phyloP scores from a whole-genome alignment of 1,140 invertebrate genomes.

The Drosophila carrolli region DNA sequence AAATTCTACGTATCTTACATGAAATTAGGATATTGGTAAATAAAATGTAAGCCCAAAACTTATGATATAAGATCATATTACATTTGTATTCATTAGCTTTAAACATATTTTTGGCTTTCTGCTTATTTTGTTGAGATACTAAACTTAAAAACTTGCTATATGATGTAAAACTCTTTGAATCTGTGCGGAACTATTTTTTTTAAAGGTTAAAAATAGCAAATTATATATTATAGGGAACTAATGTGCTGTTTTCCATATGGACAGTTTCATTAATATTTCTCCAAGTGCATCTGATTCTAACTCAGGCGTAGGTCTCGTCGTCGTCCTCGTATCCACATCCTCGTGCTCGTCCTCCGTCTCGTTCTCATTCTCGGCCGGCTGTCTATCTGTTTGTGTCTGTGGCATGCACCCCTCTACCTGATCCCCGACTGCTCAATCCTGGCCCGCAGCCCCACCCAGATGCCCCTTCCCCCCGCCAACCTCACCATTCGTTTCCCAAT shows the following conservation, averaged over 20 bases:
- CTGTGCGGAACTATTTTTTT: too few species aligned
- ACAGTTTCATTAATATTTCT: background rate
- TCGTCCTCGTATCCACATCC: conserved; percentile 4
- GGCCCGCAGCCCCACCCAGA: background rate
- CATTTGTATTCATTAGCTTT: too few species aligned
- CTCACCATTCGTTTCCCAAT: conserved; percentile 50
- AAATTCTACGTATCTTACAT: too few species aligned
- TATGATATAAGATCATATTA: too few species aligned
- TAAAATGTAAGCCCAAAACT: too few species aligned
- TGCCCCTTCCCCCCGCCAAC: background rate
- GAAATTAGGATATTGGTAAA: too few species aligned
- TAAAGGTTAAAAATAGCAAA: too few species aligned
- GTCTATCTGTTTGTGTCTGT: conserved; percentile 72
- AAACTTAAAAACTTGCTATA: too few species aligned
- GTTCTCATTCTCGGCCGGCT: conserved; percentile 35
- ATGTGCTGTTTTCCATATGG: rapidly evolving
- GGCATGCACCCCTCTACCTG: conserved; percentile 65
- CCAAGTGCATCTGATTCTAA: conserved; percentile 27
- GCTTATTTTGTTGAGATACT: too few species aligned
- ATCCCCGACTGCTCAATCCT: conserved; percentile 37
- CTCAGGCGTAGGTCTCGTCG: conserved; percentile 31
- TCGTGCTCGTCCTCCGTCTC: conserved; percentile 15
- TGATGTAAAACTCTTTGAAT: too few species aligned
- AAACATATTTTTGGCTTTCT: too few species aligned
- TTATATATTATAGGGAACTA: background rate